Conservation (phyloP, 1,140 invertebrate species). For the Drosophila sulfurigaster region DNA sequence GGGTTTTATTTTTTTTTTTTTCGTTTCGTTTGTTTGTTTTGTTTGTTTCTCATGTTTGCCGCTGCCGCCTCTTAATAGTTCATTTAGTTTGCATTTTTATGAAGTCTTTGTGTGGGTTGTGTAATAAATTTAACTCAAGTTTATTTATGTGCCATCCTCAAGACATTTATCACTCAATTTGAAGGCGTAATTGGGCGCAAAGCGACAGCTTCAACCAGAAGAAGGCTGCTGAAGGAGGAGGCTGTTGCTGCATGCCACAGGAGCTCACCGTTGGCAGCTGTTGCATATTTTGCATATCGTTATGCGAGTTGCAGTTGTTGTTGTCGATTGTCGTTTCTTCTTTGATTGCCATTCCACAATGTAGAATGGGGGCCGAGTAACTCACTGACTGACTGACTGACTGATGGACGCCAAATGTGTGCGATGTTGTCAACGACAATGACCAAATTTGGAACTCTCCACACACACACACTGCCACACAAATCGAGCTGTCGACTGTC, state of each 20-base stretch:
- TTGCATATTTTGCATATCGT: slow-evolving; percentile 82
- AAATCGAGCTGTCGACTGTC: slow-evolving; percentile 16
- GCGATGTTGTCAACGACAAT: slow-evolving; percentile 41
- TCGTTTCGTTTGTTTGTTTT: slow-evolving; percentile 8
- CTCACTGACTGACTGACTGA: neutral
- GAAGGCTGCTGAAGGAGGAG: slow-evolving; percentile 44
- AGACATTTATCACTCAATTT: slow-evolving; percentile 84
- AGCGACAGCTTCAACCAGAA: slow-evolving; percentile 55
- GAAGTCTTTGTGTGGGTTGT: slow-evolving; percentile 82
- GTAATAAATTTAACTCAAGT: slow-evolving; percentile 82
- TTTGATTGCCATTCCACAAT: slow-evolving; percentile 61
- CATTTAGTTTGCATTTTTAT: slow-evolving; percentile 84
- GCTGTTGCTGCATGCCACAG: slow-evolving; percentile 21
- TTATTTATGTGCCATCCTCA: slow-evolving; percentile 79
- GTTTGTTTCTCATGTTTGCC: slow-evolving; percentile 76
- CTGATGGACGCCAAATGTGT: slow-evolving; percentile 36
- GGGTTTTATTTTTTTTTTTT: slow-evolving; percentile 39
- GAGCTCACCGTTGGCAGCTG: slow-evolving; percentile 55
- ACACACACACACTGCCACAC: neutral
- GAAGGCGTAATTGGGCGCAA: slow-evolving; percentile 82
- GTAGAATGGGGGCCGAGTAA: neutral
- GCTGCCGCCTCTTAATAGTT: slow-evolving; percentile 77
- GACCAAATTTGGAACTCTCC: slow-evolving; percentile 45
- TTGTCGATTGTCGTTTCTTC: slow-evolving; percentile 29
- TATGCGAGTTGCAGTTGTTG: slow-evolving; percentile 52